A percentile compares a stretch with the other conserved stretches of the same genome.
Evolutionary conservation across 2,797 vertebrate species (phyloP).

Genomic region (Danio albolineatus): DNA sequence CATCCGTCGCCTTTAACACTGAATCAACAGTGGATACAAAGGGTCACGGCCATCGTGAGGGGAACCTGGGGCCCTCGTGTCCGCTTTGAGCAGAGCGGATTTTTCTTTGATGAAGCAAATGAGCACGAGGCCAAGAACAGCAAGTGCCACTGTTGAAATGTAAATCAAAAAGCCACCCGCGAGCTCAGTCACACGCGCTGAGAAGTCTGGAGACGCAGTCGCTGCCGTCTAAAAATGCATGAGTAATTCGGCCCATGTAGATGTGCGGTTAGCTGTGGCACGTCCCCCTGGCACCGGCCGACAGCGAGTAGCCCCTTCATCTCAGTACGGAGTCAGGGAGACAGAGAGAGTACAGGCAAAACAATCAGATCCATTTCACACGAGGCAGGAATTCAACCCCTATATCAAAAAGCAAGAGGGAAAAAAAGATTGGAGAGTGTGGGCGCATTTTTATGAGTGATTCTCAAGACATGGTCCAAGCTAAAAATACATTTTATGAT

Average conservation of each 20-base stretch:
- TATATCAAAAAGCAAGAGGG: slow-evolving; percentile 59
- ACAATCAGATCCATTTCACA: slow-evolving; percentile 64
- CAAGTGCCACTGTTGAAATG: slow-evolving; percentile 84
- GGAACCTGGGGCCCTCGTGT: slow-evolving; percentile 69
- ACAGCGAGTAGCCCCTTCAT: slow-evolving; percentile 57
- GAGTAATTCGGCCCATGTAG: slow-evolving; percentile 83
- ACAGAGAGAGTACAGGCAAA: slow-evolving; percentile 55
- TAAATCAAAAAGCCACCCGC: slow-evolving; percentile 86
- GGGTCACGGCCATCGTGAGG: background rate
- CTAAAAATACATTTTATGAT: slow-evolving; percentile 81
- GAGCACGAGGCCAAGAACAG: slow-evolving; percentile 82
- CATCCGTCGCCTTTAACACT: slow-evolving; percentile 57
- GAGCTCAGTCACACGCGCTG: slow-evolving; percentile 81
- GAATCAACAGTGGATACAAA: slow-evolving; percentile 60
- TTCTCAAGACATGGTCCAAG: slow-evolving; percentile 69
- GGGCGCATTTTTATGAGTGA: slow-evolving; percentile 64
- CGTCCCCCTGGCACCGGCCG: slow-evolving; percentile 71
- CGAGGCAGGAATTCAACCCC: slow-evolving; percentile 66
- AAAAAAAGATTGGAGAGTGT: slow-evolving; percentile 45
- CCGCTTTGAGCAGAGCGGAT: slow-evolving; percentile 70
- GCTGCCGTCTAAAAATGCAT: slow-evolving; percentile 84
- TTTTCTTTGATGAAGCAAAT: slow-evolving; percentile 87
- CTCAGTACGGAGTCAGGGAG: slow-evolving; percentile 54
- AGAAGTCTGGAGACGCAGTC: slow-evolving; percentile 79
- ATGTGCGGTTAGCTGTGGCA: slow-evolving; percentile 77